Evolutionary conservation across 1,140 invertebrate species (phyloP).

Genomic region (Cepaea nemoralis): DNA sequence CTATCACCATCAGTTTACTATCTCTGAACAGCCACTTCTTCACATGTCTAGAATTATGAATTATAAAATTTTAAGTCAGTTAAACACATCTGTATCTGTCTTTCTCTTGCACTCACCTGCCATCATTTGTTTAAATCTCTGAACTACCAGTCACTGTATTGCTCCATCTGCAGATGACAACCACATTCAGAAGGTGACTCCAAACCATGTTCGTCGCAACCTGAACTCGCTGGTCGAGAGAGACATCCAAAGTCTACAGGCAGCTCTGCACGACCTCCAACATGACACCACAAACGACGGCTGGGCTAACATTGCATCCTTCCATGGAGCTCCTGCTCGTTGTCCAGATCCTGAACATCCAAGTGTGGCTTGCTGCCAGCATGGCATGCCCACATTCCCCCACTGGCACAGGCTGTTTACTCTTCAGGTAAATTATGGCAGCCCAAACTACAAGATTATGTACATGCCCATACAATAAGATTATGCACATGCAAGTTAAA

Average conservation of each 20-base stretch:
- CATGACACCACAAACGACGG: slow-evolving; percentile 33
- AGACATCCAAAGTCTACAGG: slow-evolving; percentile 25
- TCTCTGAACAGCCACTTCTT: no score
- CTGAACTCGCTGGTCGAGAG: slow-evolving; percentile 2
- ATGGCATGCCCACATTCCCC: slow-evolving; percentile 52
- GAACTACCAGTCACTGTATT: no score
- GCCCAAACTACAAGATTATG: no score
- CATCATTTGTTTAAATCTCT: no score
- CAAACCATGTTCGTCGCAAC: background rate
- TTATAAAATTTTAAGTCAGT: no score
- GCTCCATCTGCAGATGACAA: background rate
- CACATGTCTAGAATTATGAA: no score
- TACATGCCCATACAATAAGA: no score
- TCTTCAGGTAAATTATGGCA: slow-evolving; percentile 43
- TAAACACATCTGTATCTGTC: no score
- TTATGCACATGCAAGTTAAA: no score
- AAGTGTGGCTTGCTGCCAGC: slow-evolving; percentile 44
- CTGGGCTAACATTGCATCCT: slow-evolving; percentile 16
- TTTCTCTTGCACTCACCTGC: no score
- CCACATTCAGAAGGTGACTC: background rate
- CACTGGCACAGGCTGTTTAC: slow-evolving; percentile 52
- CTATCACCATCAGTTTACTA: no score
- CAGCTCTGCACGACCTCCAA: slow-evolving; percentile 35
- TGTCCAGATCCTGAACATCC: slow-evolving; percentile 32
- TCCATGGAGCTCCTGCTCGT: slow-evolving; percentile 42